Evolutionary conservation across 2,113 vertebrate species (phyloP).

Genomic region (Hiodon tergisus): DNA sequence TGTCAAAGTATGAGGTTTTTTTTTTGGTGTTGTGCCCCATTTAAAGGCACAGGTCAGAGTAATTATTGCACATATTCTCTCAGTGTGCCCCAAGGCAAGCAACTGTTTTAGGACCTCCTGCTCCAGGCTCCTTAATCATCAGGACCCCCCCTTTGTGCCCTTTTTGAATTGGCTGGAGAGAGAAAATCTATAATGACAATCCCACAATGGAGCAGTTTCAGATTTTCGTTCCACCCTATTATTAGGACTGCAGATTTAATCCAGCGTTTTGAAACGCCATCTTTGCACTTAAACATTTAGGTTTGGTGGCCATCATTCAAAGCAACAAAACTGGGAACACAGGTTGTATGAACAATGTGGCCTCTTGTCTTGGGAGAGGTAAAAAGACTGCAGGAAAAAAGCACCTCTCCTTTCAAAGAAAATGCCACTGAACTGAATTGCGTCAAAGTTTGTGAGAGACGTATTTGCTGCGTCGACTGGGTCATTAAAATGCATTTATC

Average conservation of each 20-base stretch:
- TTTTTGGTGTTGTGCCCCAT: neutral
- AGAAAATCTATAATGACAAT: conserved; percentile 17
- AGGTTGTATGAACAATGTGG: neutral
- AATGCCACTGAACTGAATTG: neutral
- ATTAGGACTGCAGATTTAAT: conserved; percentile 2
- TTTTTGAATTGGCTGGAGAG: conserved; percentile 3
- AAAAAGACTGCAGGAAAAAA: neutral
- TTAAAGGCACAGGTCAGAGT: neutral
- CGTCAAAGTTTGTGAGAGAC: neutral
- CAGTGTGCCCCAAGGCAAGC: neutral
- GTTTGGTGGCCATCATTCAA: neutral
- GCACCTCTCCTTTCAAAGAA: neutral
- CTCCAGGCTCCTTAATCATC: neutral
- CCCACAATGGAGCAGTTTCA: conserved; percentile 5
- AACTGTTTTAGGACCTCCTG: neutral
- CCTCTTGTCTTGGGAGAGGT: neutral
- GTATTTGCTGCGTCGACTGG: neutral
- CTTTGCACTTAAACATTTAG: neutral
- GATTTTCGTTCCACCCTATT: neutral
- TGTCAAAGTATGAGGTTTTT: neutral
- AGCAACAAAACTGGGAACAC: neutral
- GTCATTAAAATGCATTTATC: too few species aligned
- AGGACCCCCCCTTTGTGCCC: neutral
- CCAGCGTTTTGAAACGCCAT: conserved; percentile 3
- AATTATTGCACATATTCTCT: neutral